phyloP scores from a whole-genome alignment of 2,888 invertebrate species.

The Eristalis arbustorum region DNA sequence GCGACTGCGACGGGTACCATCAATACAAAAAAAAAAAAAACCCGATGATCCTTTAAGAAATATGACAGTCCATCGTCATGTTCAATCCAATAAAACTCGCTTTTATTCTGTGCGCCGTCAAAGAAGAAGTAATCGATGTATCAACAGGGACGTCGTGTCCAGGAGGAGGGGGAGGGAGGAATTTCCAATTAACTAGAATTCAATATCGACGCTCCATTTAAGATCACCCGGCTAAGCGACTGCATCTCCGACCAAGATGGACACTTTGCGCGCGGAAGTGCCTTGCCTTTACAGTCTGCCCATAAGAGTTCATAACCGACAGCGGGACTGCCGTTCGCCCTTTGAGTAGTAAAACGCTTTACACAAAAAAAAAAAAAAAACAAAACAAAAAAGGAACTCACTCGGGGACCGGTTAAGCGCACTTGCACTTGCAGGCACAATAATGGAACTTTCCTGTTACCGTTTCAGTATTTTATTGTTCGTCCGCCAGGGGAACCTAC shows the following conservation, averaged over 20 bases:
- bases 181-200: constrained; percentile 18
- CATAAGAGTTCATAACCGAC: background rate
- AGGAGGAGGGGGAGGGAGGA: background rate
- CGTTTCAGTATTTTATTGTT: constrained; percentile 4
- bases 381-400: background rate
- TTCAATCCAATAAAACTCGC: constrained; percentile 15
- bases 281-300: background rate
- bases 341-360: background rate
- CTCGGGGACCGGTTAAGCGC: background rate
- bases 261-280: background rate
- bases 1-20: background rate
- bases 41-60: constrained; percentile 19
- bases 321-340: background rate
- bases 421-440: constrained; percentile 5
- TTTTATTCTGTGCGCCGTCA: constrained; percentile 19
- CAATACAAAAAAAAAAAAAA: background rate
- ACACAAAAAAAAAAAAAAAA: background rate
- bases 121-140: constrained; percentile 3
- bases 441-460: background rate
- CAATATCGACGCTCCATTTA: background rate
- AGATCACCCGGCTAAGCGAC: background rate
- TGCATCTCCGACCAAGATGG: background rate
- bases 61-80: constrained; percentile 19
- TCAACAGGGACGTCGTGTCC: background rate
- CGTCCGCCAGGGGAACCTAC: background rate